Evolutionary conservation across 2,797 vertebrate genomes (phyloP), one percentile per base, ranked within the genome.

Genomic region (Ciconia nigra): DNA sequence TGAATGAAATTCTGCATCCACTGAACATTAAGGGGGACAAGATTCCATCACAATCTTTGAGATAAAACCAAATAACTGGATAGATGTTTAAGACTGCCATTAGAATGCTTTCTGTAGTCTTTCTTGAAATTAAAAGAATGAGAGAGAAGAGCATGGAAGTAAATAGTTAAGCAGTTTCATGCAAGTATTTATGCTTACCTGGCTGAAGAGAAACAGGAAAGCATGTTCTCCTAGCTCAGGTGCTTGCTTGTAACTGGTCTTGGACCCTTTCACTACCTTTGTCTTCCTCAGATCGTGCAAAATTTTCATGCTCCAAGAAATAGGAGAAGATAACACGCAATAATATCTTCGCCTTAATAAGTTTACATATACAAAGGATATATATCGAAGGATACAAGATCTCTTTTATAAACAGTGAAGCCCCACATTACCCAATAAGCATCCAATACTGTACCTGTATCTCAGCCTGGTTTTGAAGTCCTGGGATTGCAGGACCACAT

Each of bases 251-350:
- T 98, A 98, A 58, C 86, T 91, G 74, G 93, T 93, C 62, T 80
- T 89, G 31, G 95, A 92, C 49, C 7, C 39, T 79, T 72, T 18
- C 1, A 97, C 94, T 91, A 94, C 97, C 66, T 93, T 97, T 14
- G 95, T 97, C 7, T 97, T 99, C 97, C 98, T 99, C 14, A 98
- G 90, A 87, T 99, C 67, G 24, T 97, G 98, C 59, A 99, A 91
- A 91, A 98, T 76, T 96, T 99, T 98, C 81, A 96, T 98, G 96
- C 96, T 98, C 98, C 98, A 98, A 57, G 98, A 96, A 37, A 98
- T 70, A 19, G 96, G 95, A 9, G 88, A 98, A 65, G 93, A 89
- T 91, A 96, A 93, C 35, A 81, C 63, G 82, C 20, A 88, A 25
- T 54, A 49, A 39, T 49, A 13, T 47, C 37, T 65, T 69, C 73